phyloP scores from a whole-genome alignment of 2,888 invertebrate genomes.

The Metopia argyrocephala region DNA sequence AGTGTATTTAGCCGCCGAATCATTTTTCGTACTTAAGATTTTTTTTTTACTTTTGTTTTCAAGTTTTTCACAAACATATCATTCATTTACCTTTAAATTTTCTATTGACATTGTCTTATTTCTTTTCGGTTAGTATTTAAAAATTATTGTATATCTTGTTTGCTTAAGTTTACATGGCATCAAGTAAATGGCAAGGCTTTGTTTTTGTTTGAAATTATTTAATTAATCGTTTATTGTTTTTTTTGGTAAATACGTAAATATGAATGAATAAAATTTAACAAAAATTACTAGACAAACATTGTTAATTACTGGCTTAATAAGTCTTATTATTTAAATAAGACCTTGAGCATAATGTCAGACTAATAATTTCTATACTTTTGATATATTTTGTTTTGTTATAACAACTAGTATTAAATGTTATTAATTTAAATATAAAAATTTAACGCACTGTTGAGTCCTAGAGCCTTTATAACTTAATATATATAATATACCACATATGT shows the following conservation, averaged over 20 bases:
- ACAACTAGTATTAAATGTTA: neutral
- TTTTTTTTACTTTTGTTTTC: neutral
- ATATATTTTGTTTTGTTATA: neutral
- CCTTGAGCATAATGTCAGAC: neutral
- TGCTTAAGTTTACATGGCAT: neutral
- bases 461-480: neutral
- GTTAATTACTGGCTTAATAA: conserved; percentile 6
- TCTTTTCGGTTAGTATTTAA: conserved; percentile 1
- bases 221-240: neutral
- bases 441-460: neutral
- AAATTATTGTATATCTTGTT: neutral
- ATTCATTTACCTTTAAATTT: conserved; percentile 28
- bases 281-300: neutral
- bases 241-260: too few species aligned
- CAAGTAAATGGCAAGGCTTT: neutral
- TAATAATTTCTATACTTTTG: neutral
- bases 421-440: conserved; percentile 25
- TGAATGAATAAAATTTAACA: neutral
- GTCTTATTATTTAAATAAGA: conserved; percentile 19
- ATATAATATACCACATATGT: neutral
- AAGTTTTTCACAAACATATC: neutral
- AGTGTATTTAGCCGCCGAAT: neutral
- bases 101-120: conserved; percentile 50
- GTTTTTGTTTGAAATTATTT: neutral
- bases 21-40: neutral